Conservation (phyloP, 2,113 vertebrate species). For the Mastomys natalensis region DNA sequence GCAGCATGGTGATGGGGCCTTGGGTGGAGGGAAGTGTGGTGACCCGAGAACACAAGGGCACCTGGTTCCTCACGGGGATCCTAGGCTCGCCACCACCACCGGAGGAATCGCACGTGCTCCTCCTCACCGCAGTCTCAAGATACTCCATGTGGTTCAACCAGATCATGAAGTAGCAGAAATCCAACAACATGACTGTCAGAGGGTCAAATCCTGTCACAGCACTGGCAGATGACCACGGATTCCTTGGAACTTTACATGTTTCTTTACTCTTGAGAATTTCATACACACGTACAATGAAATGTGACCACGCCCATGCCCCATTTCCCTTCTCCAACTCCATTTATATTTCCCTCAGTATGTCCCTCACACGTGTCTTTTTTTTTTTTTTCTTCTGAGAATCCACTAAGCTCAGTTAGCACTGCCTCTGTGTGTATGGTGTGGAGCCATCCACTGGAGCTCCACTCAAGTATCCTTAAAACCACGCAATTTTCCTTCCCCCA, state of each 20-base stretch:
- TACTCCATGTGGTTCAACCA: conserved; percentile 90
- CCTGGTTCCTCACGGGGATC: conserved; percentile 93
- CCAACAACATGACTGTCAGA: not conserved
- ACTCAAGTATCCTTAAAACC: not conserved
- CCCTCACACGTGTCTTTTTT: not conserved
- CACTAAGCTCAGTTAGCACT: not conserved
- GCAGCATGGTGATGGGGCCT: rapidly evolving
- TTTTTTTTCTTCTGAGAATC: not conserved
- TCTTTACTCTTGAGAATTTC: not conserved
- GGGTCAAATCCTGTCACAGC: too few relatives aligned
- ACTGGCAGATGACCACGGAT: not conserved
- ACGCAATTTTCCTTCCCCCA: not conserved
- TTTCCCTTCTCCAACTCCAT: not conserved
- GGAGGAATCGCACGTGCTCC: conserved; percentile 70
- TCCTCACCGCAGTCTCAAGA: conserved; percentile 92
- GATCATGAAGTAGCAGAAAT: conserved; percentile 72
- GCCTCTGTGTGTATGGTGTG: not conserved
- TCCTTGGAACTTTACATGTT: not conserved
- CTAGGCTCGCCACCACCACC: conserved; percentile 78
- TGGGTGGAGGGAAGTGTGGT: conserved; percentile 87
- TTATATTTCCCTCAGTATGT: too few relatives aligned
- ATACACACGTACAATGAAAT: not conserved
- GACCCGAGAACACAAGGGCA: conserved; percentile 87
- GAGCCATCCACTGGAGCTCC: not conserved
- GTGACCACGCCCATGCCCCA: too few relatives aligned